A percentile compares a stretch with the other conserved stretches of the same genome.
Conservation (phyloP, 1,140 invertebrate genomes). For the Rhagoletis zephyria region DNA sequence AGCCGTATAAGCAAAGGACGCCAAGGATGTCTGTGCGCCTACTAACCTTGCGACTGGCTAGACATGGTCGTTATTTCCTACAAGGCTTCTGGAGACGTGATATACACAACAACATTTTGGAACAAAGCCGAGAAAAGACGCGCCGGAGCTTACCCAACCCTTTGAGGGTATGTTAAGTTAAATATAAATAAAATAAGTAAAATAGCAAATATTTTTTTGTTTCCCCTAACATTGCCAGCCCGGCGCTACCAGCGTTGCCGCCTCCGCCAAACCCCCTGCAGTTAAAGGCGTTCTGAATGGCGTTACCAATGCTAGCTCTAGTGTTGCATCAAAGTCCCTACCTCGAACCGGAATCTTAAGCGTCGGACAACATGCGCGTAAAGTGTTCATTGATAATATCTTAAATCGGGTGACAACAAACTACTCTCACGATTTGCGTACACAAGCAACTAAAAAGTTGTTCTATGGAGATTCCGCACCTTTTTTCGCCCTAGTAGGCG, state of each 20-base stretch:
- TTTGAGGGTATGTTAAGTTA: constrained; percentile 61
- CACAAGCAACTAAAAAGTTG: constrained; percentile 77
- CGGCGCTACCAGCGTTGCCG: constrained; percentile 55
- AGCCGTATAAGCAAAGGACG: neutral
- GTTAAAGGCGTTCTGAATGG: constrained; percentile 41
- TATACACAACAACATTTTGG: constrained; percentile 75
- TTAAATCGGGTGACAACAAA: constrained; percentile 80
- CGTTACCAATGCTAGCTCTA: constrained; percentile 40
- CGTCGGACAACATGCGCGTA: constrained; percentile 76
- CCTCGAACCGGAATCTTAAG: constrained; percentile 74
- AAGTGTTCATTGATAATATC: constrained; percentile 81
- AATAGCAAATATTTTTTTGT: neutral
- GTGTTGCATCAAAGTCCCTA: neutral
- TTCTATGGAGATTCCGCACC: constrained; percentile 82
- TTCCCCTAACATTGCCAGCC: neutral
- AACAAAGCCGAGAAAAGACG: constrained; percentile 74
- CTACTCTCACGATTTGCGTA: constrained; percentile 78
- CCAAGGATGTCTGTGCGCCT: constrained; percentile 76
- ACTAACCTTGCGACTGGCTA: constrained; percentile 74
- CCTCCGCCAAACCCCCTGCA: constrained; percentile 2
- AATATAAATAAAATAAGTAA: neutral
- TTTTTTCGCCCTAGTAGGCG: constrained; percentile 83
- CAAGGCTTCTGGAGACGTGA: constrained; percentile 74
- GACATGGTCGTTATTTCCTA: constrained; percentile 77
- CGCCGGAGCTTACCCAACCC: constrained; percentile 63